These are phyloP conservation scores for Bombus picipes DNA, from an alignment of 1,140 invertebrate genomes.

Conservation along the genomic window DNA sequence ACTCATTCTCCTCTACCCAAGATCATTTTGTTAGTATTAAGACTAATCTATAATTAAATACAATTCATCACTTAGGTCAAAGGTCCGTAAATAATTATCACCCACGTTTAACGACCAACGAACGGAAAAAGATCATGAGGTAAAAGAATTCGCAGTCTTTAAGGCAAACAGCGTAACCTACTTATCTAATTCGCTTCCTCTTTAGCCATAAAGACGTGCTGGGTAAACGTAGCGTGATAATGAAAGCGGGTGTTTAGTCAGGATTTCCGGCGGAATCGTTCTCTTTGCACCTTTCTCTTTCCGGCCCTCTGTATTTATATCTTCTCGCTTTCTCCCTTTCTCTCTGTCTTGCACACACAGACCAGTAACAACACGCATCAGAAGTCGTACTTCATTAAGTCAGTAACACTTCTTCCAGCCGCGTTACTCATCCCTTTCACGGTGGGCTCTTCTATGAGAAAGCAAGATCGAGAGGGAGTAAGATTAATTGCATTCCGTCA, in stretches of 20 bases:
- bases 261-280: conserved; percentile 69
- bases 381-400: conserved; percentile 82
- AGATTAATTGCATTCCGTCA: conserved; percentile 83
- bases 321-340: conserved; percentile 2
- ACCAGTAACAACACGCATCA: conserved; percentile 75
- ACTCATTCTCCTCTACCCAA: too few species aligned
- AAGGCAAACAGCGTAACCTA: conserved; percentile 59
- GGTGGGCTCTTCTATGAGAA: conserved; percentile 46
- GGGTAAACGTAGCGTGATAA: conserved; percentile 74
- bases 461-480: conserved; percentile 72
- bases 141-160: conserved; percentile 8
- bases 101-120: background rate
- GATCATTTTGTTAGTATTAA: background rate
- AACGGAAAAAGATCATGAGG: background rate
- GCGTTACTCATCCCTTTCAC: conserved; percentile 63
- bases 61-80: background rate
- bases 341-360: conserved; percentile 2
- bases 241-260: conserved; percentile 76
- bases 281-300: conserved; percentile 52
- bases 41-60: background rate
- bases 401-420: conserved; percentile 80
- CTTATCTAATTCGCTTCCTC: conserved; percentile 71
- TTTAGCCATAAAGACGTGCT: conserved; percentile 50
- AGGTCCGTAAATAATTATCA: background rate
- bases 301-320: conserved; percentile 18